These are phyloP conservation scores for Hydractinia symbiolongicarpus DNA, from an alignment of 30 jellyfish, hydroid and myxozoan genomes.

Conservation along the genomic window DNA sequence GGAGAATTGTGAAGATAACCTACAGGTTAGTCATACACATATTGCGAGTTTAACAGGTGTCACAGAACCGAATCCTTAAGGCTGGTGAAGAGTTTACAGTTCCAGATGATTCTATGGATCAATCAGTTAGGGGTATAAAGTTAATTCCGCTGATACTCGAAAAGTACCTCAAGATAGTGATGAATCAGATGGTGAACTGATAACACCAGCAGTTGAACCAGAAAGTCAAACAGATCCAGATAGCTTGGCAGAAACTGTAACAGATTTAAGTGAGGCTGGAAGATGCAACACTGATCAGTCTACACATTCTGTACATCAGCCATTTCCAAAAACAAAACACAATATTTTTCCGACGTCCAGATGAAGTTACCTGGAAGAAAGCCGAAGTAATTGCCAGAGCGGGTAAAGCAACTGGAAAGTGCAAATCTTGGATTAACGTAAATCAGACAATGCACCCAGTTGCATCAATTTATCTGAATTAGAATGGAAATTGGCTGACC, in stretches of 20 bases:
- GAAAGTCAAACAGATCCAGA: background rate
- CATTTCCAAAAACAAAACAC: no score
- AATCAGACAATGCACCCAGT: constrained; percentile 16
- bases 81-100: background rate
- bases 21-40: no score
- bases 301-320: no score
- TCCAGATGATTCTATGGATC: background rate
- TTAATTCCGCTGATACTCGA: no score
- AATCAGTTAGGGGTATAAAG: no score
- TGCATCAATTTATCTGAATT: constrained; percentile 20
- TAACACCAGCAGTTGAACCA: background rate
- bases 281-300: no score
- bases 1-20: no score
- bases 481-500: constrained; percentile 21
- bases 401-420: constrained; percentile 40
- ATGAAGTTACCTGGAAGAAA: constrained; percentile 30
- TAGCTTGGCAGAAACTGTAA: background rate
- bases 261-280: no score
- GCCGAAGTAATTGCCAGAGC: constrained; percentile 31
- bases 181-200: background rate
- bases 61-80: constrained; percentile 7
- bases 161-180: background rate
- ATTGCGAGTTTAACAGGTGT: no score
- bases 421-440: constrained; percentile 18
- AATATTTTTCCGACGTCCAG: background rate